Percentiles rank a stretch among this genome's conserved stretches.
Evolutionary conservation across 2,797 vertebrate species (phyloP).

Genomic region (Pelobates cultripes): DNA sequence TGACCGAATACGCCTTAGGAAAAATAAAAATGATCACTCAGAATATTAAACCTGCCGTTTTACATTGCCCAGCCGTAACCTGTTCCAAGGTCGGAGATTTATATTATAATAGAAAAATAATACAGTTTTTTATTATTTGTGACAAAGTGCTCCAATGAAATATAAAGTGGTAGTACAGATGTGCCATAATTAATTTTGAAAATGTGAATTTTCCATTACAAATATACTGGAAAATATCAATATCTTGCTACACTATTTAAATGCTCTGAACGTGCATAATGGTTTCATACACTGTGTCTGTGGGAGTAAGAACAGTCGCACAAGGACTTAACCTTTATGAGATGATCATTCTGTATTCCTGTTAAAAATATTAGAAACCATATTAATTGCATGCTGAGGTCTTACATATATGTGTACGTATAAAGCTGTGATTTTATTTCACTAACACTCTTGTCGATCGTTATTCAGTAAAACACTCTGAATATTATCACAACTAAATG

Average conservation of each 20-base stretch:
- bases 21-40: constrained; percentile 12
- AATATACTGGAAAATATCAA: neutral
- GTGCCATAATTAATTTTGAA: neutral
- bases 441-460: too few species aligned
- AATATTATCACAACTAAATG: too few species aligned
- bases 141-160: constrained; percentile 16
- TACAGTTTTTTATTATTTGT: constrained; percentile 17
- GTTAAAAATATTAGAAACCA: too few species aligned
- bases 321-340: neutral
- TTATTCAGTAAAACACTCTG: too few species aligned
- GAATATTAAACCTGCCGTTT: neutral
- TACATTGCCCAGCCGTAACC: neutral
- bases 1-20: constrained; percentile 14
- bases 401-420: too few species aligned
- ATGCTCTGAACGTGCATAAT: neutral
- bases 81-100: neutral
- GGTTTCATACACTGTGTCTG: neutral
- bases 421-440: too few species aligned
- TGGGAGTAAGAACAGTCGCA: neutral
- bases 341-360: too few species aligned
- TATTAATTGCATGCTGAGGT: too few species aligned
- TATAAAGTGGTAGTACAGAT: neutral
- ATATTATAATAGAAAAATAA: constrained; percentile 11
- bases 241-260: neutral
- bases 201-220: constrained; percentile 1